Evolutionary conservation across 2,888 invertebrate species (phyloP), one percentile per base, ranked within the genome.

Genomic region (Schizotus pectinicornis): DNA sequence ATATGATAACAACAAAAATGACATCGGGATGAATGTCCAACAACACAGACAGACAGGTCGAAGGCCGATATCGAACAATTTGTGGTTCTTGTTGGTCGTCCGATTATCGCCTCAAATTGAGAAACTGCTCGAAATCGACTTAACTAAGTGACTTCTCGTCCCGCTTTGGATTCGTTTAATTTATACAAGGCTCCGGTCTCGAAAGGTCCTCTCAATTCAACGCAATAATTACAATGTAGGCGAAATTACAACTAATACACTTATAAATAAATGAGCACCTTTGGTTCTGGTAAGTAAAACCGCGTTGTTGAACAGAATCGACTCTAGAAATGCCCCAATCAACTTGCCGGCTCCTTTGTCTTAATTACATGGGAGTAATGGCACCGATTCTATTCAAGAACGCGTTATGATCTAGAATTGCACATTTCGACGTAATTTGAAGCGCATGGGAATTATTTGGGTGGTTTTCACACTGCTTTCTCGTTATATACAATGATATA

Each of bases 251-350:
- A 68, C 68, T 67, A 70, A 67, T 67, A 65, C 13, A 71, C 65
- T 65, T 71, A 73, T 57, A 71, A 74, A 67, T 67, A 70, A 73
- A 74, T 74, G 75, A 76, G 76, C 77, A 77, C 77, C 76, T 76
- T 77, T 77, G 75, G 77, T 76, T 74, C 68, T 74, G 70, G 70
- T 70, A 73, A 71, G 58, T 46, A 45, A 50, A 64, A 57, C 58
- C 59, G 52, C 22, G 37, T 54, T 58, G 55, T 43, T 53, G 58
- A 52, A 57, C 47, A 11, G 49, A 56, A 49, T 36, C 38, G 32
- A 7, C 42, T 31, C 36, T 14, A 6, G 7, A 36, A 39, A 30
- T 49, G 41, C 41, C 33, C 41, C 22, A 14, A 39, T 13, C 41
- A 32, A 14, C 45, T 47, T n/a, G n/a, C n/a, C n/a, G n/a, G n/a